A percentile compares a stretch with the other conserved stretches of the same genome.
Conservation (phyloP, 1,140 invertebrate genomes). For the Macrotrachela quadricornifera region DNA sequence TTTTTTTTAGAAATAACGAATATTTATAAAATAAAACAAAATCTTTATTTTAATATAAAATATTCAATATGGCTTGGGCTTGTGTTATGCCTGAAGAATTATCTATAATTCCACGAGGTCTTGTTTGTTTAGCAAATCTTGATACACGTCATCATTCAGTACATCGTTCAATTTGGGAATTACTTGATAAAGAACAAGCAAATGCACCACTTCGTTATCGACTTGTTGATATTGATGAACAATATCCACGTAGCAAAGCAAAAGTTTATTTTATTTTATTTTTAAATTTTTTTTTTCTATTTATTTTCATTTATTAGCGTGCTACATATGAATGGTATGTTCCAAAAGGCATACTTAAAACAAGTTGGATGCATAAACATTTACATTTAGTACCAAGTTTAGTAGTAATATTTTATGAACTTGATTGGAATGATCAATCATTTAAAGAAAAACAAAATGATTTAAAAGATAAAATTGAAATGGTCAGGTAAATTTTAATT, state of each 20-base stretch:
- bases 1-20: too few relatives aligned
- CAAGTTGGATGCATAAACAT: constrained; percentile 85
- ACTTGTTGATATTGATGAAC: constrained; percentile 44
- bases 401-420: constrained; percentile 76
- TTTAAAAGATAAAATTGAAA: constrained; percentile 67
- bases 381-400: constrained; percentile 67
- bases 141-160: constrained; percentile 59
- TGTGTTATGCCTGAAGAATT: constrained; percentile 36
- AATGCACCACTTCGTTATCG: constrained; percentile 57
- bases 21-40: too few relatives aligned
- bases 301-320: background rate
- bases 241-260: constrained; percentile 67
- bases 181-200: constrained; percentile 55
- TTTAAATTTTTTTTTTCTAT: background rate
- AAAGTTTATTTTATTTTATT: constrained; percentile 37
- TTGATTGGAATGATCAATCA: constrained; percentile 79
- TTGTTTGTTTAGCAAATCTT: constrained; percentile 62
- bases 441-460: constrained; percentile 85
- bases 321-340: constrained; percentile 70
- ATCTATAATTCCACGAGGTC: constrained; percentile 50
- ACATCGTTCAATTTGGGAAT: constrained; percentile 74
- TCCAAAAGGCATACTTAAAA: constrained; percentile 81
- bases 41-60: too few relatives aligned
- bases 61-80: constrained; percentile 23
- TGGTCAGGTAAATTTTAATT: constrained; percentile 41